Evolutionary conservation across 2,113 vertebrate genomes (phyloP), one percentile per base, ranked within the genome.

Genomic region (Dryoscopus gambensis): DNA sequence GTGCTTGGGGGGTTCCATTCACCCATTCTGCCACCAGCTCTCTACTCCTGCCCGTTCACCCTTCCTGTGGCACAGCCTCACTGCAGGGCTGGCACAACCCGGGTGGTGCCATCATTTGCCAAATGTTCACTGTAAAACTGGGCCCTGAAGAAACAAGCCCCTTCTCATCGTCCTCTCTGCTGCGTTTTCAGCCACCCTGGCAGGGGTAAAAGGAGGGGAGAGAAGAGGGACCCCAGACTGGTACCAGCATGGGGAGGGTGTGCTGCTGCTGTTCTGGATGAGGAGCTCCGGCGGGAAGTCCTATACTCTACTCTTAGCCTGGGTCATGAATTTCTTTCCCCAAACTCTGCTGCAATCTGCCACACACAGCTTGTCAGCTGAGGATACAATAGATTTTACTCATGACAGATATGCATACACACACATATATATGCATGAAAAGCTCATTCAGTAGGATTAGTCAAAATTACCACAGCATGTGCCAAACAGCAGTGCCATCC

Each of bases 101-200:
- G 6, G 19, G 9, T 1, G 4, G 4, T 50, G 62, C 40, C 64
- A 37, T 40, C 1, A 0, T 69, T 87, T 1, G 0, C 40, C 49
- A 17, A 4, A 2, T 35, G 52, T 68, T 71, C 62, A 37, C 37
- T 15, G 13, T 35, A 1, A 35, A 24, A 46, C 52, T 74, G 25
- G 3, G 2, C 24, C 50, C 22, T 0, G 0, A 84, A 62, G 37
- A 74, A 89, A 77, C 10, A 44, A 52, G 3, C 3, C 5, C 31
- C 46, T 84, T 42, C 74, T 77, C 20, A 4, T 63, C 42, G 11
- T n/a, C 39, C 30, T 59, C 59, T 49, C 69, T 50, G 59, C 35
- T 40, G n/a, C 37, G 16, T 23, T 52, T 81, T 57, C 64, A 87
- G 42, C n/a, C 22, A n/a, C 23, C 9, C n/a, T 30, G 50, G 42